Evolutionary conservation across 2,888 invertebrate genomes (phyloP).

Genomic region (Serripes groenlandicus): DNA sequence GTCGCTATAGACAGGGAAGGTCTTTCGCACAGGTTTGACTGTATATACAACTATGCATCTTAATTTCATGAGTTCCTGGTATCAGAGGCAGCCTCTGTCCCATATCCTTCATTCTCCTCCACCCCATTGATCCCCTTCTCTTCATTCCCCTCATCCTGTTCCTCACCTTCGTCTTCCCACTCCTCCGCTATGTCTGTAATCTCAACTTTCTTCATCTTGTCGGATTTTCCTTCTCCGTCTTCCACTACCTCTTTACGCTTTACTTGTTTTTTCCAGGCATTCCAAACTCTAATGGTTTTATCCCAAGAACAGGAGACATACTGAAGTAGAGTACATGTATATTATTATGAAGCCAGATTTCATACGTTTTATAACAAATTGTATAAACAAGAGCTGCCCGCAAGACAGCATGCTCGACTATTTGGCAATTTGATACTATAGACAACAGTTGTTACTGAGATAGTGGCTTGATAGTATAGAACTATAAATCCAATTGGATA

Average conservation of each 20-base stretch:
- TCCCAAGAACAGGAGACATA: constrained; percentile 86
- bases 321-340: constrained; percentile 75
- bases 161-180: constrained; percentile 64
- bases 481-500: too few relatives aligned
- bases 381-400: too few relatives aligned
- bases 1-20: too few relatives aligned
- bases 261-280: constrained; percentile 83
- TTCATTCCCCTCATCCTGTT: constrained; percentile 28
- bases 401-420: too few relatives aligned
- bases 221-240: constrained; percentile 54
- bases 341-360: too few relatives aligned
- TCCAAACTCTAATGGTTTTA: constrained; percentile 85
- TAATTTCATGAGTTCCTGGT: constrained; percentile 9
- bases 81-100: not conserved
- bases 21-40: too few relatives aligned
- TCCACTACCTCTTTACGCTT: constrained; percentile 59
- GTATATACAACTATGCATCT: too few relatives aligned
- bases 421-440: too few relatives aligned
- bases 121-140: constrained; percentile 21
- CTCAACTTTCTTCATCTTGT: constrained; percentile 69
- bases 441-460: too few relatives aligned
- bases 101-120: not conserved
- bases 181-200: constrained; percentile 65
- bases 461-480: too few relatives aligned
- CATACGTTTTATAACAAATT: too few relatives aligned